Evolutionary conservation across 2,797 vertebrate genomes (phyloP), one percentile per base, ranked within the genome.

Genomic region (Melanotaenia maccullochi): DNA sequence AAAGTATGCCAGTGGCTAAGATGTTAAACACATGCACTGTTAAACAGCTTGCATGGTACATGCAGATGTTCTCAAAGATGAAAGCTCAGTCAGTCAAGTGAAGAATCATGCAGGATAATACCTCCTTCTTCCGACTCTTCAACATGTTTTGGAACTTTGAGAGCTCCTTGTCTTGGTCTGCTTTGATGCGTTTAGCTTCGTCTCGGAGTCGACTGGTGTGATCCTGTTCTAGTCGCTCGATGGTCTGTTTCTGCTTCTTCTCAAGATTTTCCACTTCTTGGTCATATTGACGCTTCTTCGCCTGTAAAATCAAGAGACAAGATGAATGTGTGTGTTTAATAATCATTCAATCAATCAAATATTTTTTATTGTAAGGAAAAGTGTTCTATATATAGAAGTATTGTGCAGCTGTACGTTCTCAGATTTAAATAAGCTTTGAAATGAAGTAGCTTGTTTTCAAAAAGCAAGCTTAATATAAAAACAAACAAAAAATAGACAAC

Each of bases 91-190:
- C 30, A 73, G 30, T 38, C 18, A 12, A 35, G 18, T 12, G 18
- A 63, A 74, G 25, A 9, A 9, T 33, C 83, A 73, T 82, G 80
- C 78, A 71, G 9, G 24, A 18, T 51, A 18, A 9, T 94, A 99
- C 98, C 97, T 99, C 98, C 82, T 99, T 99, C 89, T 96, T 98
- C 83, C 96, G 95, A 88, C 97, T 99, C 92, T 97, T 99, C 79
- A 99, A 82, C 93, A 98, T 95, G 82, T 95, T 97, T 93, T 99
- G 98, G 93, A 98, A 99, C 91, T 98, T 99, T 70, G 96, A 97
- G 38, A 98, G 91, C 83, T 99, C 98, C 89, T 96, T 98, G 89
- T 99, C 97, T 86, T 99, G 98, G 64, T 99, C 97, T 0, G 92
- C 95, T 93, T 99, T 99, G 85, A 99, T 99, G 69, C 97, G 96